Conservation (phyloP, 1,140 invertebrate species). For the Cyrtorhinus lividipennis region DNA sequence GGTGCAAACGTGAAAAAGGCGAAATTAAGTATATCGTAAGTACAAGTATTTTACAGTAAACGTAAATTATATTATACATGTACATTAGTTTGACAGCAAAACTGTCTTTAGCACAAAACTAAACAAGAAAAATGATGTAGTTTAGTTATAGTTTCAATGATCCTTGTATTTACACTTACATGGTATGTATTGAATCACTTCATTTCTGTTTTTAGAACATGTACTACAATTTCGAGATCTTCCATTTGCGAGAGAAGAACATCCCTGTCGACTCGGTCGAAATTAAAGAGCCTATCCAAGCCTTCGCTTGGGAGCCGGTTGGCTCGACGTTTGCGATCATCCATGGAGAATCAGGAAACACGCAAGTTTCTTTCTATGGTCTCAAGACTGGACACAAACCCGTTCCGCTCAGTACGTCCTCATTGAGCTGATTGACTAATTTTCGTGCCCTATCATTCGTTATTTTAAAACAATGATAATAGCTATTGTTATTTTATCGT, state of each 20-base stretch:
- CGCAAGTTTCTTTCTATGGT: conserved; percentile 87
- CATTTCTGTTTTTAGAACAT: conserved; percentile 77
- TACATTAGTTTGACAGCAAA: neutral
- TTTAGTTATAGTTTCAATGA: too few relatives aligned
- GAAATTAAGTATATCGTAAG: conserved; percentile 75
- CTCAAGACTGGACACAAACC: conserved; percentile 78
- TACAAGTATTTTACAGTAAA: conserved; percentile 22
- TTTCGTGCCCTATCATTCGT: too few relatives aligned
- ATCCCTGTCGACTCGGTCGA: conserved; percentile 96
- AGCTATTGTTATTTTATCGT: neutral
- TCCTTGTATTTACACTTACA: too few relatives aligned
- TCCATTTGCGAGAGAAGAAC: conserved; percentile 95
- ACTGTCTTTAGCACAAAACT: conserved; percentile 2
- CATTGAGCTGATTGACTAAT: neutral
- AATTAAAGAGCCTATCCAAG: conserved; percentile 81
- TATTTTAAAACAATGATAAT: too few relatives aligned
- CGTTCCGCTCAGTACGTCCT: conserved; percentile 54
- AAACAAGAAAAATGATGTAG: neutral
- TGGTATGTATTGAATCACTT: too few relatives aligned
- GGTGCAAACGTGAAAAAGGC: conserved; percentile 79
- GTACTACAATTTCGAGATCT: conserved; percentile 98
- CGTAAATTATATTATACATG: neutral
- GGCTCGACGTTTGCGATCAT: conserved; percentile 93
- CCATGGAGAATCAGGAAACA: conserved; percentile 77
- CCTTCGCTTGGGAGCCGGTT: conserved; percentile 97